Evolutionary conservation across 2,888 invertebrate species (phyloP), one percentile per base, ranked within the genome.

Genomic region (Maniola hyperantus): DNA sequence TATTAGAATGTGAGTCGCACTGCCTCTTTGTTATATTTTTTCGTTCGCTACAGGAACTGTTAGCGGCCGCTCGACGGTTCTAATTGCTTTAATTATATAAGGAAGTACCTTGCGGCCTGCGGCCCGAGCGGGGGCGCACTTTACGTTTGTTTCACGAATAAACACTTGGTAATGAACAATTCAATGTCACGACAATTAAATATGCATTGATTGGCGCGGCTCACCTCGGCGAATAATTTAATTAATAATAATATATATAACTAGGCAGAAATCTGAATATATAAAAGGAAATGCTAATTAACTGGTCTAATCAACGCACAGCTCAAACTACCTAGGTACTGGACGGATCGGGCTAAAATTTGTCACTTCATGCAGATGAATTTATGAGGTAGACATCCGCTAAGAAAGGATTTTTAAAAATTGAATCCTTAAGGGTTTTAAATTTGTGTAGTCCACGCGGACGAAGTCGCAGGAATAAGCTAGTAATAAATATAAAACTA

Each of bases 11-110:
- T 36, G 10, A 8, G 2, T 39, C 10, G 42, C 65, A 65, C 66
- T 67, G 51, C 58, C 55, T 66, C 71, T 70, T 70, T 73, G 68
- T 73, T 75, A 69, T 75, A 75, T 76, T 72, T 76, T 73, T 72
- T 70, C 33, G 53, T 53, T 64, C 59, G 55, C 44, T 70, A 71
- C 71, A 73, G 69, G 71, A 73, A 74, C 70, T 75, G 72, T 72
- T 74, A 73, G 72, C 73, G 65, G 67, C 62, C 66, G 48, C 63
- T 76, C 74, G 76, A 73, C 65, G 69, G 71, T 75, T 77, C 75
- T 75, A 76, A 74, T 76, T 76, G 73, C 67, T 74, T 57, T 76
- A 76, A 76, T 76, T 75, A 72, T 70, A 74, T 74, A 70, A 76
- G 79, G 79, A 79, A 80, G 74, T 73, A 76, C 74, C 74, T 77